Conservation (phyloP, 2,888 invertebrate genomes). For the Eupithecia subumbrata region DNA sequence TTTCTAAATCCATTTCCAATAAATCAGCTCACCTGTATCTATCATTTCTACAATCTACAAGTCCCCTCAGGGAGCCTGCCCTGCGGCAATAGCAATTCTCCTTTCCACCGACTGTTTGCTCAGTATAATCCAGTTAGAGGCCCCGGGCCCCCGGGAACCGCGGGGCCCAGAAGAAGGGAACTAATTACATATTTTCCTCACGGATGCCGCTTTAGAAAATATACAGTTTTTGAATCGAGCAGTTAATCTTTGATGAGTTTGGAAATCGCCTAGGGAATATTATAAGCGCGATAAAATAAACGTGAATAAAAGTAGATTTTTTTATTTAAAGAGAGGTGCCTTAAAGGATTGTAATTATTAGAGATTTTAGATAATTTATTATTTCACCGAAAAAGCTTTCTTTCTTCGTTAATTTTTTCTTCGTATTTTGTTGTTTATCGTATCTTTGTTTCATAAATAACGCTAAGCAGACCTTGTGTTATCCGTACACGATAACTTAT, state of each 20-base stretch:
- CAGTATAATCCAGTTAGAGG: conserved; percentile 70
- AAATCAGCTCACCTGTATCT: conserved; percentile 13
- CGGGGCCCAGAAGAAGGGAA: conserved; percentile 24
- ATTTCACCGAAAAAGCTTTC: not conserved
- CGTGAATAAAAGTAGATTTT: no score
- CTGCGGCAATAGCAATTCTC: conserved; percentile 75
- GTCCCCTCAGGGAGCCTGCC: conserved; percentile 31
- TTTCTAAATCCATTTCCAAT: not conserved
- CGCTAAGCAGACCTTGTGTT: no score
- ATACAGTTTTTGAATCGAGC: conserved; percentile 18
- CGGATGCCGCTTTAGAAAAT: conserved; percentile 41
- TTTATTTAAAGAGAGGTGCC: not conserved
- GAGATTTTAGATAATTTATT: not conserved
- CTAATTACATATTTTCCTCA: conserved; percentile 57
- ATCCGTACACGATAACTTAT: no score
- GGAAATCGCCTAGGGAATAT: conserved; percentile 1
- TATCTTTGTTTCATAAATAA: no score
- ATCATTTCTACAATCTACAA: not conserved
- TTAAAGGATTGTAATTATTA: not conserved
- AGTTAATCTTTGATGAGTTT: conserved; percentile 24
- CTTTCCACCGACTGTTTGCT: conserved; percentile 78
- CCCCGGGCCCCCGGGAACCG: conserved; percentile 18
- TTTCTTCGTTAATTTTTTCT: no score
- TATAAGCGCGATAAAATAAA: not conserved
- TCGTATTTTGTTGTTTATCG: no score